Conservation (phyloP, 2,888 invertebrate genomes). For the Odontocolon sp. region DNA sequence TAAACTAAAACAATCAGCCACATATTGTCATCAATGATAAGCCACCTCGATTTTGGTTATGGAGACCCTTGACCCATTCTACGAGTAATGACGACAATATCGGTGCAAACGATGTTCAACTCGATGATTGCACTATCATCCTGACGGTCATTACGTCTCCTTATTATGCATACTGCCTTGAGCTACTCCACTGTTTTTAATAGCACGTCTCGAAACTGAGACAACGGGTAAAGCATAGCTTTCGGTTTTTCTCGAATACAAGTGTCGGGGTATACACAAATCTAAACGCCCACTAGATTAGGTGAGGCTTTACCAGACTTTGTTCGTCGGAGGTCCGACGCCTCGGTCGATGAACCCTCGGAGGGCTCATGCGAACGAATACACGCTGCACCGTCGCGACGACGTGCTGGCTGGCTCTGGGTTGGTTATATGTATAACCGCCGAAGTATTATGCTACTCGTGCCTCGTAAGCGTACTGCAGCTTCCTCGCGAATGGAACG, state of each 20-base stretch:
- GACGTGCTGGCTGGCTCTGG: conserved; percentile 23
- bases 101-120: too few species aligned
- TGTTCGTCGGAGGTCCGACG: conserved; percentile 57
- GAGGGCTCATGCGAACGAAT: conserved; percentile 7
- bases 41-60: too few species aligned
- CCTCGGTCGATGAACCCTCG: conserved; percentile 53
- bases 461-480: conserved; percentile 35
- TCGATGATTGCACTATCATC: too few species aligned
- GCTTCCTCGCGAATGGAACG: conserved; percentile 47
- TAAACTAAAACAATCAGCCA: too few species aligned
- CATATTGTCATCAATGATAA: too few species aligned
- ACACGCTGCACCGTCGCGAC: conserved; percentile 45
- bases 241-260: conserved; percentile 27
- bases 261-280: conserved; percentile 20
- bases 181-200: conserved; percentile 43
- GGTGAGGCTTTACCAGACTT: conserved; percentile 50
- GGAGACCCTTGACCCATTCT: too few species aligned
- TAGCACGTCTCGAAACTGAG: conserved; percentile 38
- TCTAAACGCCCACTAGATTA: conserved; percentile 52
- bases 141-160: too few species aligned
- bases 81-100: too few species aligned
- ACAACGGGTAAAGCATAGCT: conserved; percentile 28
- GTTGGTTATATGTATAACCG: conserved; percentile 35
- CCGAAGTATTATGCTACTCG: conserved; percentile 47
- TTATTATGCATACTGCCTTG: conserved; percentile 36